A percentile compares a stretch with the other conserved stretches of the same genome.
These are phyloP conservation scores for Theocolax elegans DNA, from an alignment of 1,140 invertebrate genomes.

Conservation along the genomic window DNA sequence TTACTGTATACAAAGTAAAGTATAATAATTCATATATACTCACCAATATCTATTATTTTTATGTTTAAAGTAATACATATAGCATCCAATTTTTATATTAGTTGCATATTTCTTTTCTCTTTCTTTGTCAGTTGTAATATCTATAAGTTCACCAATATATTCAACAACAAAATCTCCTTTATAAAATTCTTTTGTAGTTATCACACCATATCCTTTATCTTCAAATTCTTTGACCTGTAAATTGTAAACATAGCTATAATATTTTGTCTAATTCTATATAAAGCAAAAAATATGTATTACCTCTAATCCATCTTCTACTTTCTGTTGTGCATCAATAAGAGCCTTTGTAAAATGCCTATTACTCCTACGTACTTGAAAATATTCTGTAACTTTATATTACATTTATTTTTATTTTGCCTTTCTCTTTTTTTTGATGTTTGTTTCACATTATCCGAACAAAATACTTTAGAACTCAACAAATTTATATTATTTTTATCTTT, in stretches of 20 bases:
- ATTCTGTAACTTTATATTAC: conserved; percentile 82
- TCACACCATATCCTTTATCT: conserved; percentile 81
- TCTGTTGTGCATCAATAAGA: conserved; percentile 86
- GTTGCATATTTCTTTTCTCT: conserved; percentile 87
- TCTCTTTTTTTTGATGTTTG: background rate
- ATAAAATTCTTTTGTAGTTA: conserved; percentile 81
- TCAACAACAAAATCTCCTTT: conserved; percentile 96
- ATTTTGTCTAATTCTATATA: background rate
- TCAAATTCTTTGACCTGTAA: conserved; percentile 74
- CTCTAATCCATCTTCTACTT: conserved; percentile 85
- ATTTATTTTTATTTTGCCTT: background rate
- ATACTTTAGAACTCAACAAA: no score
- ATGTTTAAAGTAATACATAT: conserved; percentile 99
- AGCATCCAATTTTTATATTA: conserved; percentile 92
- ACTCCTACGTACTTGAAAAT: conserved; percentile 90
- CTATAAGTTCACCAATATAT: conserved; percentile 94
- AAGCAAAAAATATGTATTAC: conserved; percentile 63
- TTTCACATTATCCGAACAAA: no score
- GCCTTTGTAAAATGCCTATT: conserved; percentile 85
- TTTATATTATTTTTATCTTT: background rate
- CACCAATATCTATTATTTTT: conserved; percentile 93
- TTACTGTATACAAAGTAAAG: background rate
- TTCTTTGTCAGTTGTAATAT: conserved; percentile 81
- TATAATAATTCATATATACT: conserved; percentile 56
- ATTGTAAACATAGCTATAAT: conserved; percentile 39